Evolutionary conservation across 2,797 vertebrate species (phyloP), one percentile per base, ranked within the genome.

Genomic region (Lagocephalus sceleratus): DNA sequence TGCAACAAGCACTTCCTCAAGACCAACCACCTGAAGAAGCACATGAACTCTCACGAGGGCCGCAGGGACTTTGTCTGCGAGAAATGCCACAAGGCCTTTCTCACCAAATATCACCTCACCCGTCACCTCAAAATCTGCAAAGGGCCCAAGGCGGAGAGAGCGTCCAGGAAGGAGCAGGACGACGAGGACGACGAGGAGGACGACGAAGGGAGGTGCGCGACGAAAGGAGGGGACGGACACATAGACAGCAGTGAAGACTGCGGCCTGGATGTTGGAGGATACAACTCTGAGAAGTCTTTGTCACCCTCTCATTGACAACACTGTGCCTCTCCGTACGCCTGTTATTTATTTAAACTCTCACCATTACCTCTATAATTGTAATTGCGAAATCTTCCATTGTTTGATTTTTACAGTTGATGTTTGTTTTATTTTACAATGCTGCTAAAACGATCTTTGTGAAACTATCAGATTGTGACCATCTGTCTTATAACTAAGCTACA

Each of bases 81-180:
- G 79, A 99, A 98, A 76, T 99, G 97, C 75, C 93, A 94, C 68
- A 98, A 98, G 79, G 97, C 94, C 68, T 99, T 98, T 65, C 92
- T 99, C 76, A 98, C 97, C 61, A 98, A 98, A 70, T 99, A 99
- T 56, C 97, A 99, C 86, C 95, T 99, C 68, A 98, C 97, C 1
- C 92, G 97, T 11, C 97, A 99, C 87, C 90, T 99, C 63, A 99
- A 99, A 86, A 98, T 97, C 80, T 99, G 97, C 85, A 98, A 97
- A 85, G 96, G 95, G 16, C 95, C 95, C 19, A 94, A 92, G 54
- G 89, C 76, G 0, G 93, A 93, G 5, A 91, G 94, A 8, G 83
- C 85, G 0, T 91, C 92, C 0, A 91, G 92, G 14, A 87, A 88
- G 39, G 86, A 85, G 46, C 92, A 87, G 1, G 93, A 92, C 1